Percentiles rank a stretch among this genome's conserved stretches.
These are phyloP conservation scores for Petrocephalus microphthalmus DNA, from an alignment of 2,113 vertebrate genomes.

Conservation along the genomic window DNA sequence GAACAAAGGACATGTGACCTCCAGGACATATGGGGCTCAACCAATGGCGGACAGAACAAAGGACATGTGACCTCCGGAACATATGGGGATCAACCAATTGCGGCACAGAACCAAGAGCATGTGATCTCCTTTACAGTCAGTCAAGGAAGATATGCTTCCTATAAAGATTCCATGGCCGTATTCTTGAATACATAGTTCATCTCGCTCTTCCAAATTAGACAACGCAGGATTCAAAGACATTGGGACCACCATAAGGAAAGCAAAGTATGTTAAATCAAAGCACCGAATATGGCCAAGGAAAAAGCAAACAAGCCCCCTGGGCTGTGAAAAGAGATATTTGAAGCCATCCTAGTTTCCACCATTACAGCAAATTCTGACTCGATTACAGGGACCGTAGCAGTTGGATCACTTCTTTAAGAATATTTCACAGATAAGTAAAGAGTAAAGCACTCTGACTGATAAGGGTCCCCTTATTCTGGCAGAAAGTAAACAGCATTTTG, in stretches of 20 bases:
- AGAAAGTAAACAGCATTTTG: neutral
- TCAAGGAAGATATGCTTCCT: neutral
- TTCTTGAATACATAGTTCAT: neutral
- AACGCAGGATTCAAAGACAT: neutral
- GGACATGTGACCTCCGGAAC: neutral
- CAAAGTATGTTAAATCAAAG: neutral
- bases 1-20: too few species aligned
- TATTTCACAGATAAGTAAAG: neutral
- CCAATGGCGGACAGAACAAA: neutral
- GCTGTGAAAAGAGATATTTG: neutral
- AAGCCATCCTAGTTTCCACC: neutral
- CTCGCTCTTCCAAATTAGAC: neutral
- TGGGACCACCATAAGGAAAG: neutral
- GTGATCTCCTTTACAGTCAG: neutral
- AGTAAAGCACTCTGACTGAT: neutral
- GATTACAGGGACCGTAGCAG: neutral
- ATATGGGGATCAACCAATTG: neutral
- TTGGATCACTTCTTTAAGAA: neutral
- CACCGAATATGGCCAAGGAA: neutral
- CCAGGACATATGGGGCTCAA: neutral
- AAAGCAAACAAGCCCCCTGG: neutral
- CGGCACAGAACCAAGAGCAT: neutral
- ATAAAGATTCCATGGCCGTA: neutral
- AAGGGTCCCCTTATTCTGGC: neutral
- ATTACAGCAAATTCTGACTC: neutral